Evolutionary conservation across 2,888 invertebrate species (phyloP), one percentile per base, ranked within the genome.

Genomic region (Andrena bucephala): DNA sequence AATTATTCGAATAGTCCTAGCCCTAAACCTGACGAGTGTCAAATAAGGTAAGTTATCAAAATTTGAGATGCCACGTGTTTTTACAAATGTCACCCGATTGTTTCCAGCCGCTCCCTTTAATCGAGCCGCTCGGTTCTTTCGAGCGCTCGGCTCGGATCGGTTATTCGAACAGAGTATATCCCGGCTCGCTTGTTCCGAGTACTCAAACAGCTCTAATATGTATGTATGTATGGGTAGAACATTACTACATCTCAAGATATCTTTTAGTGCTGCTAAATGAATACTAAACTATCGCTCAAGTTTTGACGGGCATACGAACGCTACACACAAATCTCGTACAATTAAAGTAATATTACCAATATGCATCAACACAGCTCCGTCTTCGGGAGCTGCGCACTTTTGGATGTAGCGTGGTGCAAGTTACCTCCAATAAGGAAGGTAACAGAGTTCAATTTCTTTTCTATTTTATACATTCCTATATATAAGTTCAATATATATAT

Each of bases 311-410:
- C 83, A 78, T 74, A 75, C 74, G 48, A 50, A 78, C 75, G 57
- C 82, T 84, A 82, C 83, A 82, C 74, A 84, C 36, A 82, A 71
- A 78, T 82, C 33, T 71, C 66, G n/a, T 42, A 70, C 36, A 63
- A 74, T 77, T 74, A 70, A 74, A 63, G 36, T 65, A 74, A 57
- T 42, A 42, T 42, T 42, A 42, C 13, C 42, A 42, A 42, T 77
- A 62, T 75, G 54, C 63, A 77, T 57, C 62, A 79, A 57, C 79
- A 13, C 79, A 86, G 66, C 60, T 50, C 74, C 63, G 71, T 87
- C 66, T 33, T 66, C 54, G 63, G 57, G 77, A 80, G 63, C 70
- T 83, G 81, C 67, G 66, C 59, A n/a, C 81, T 57, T 50, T 50
- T 16, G 27, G 27, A 10, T 54, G 20, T 73, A 57, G 76, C 63